Conservation (phyloP, 2,113 vertebrate genomes). For the Psilopsiagon aymara region DNA sequence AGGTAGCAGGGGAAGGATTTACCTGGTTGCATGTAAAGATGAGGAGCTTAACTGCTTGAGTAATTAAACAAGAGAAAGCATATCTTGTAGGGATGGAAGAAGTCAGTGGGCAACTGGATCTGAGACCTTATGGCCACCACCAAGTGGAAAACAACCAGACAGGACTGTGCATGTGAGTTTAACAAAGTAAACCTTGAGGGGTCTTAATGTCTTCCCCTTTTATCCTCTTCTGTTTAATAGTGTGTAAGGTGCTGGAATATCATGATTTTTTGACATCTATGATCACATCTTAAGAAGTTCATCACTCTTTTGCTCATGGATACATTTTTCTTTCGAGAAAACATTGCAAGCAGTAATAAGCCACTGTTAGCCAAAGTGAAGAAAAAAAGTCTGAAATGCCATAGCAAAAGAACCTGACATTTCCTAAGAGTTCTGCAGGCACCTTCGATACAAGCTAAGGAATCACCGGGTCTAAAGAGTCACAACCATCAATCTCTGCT, state of each 20-base stretch:
- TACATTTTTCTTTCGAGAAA: background rate
- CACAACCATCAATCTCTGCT: background rate
- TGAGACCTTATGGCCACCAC: background rate
- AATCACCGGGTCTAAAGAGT: background rate
- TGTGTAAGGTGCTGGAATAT: background rate
- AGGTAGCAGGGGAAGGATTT: background rate
- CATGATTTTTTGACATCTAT: background rate
- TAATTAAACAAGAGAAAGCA: background rate
- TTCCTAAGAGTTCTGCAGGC: background rate
- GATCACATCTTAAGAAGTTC: background rate
- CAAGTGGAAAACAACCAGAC: background rate
- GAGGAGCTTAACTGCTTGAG: background rate
- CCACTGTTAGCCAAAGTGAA: rapidly evolving
- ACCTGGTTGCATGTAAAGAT: background rate
- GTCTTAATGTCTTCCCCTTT: background rate
- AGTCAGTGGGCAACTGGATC: background rate
- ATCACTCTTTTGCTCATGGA: background rate
- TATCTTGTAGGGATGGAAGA: background rate
- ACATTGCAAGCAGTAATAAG: background rate
- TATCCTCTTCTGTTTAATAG: background rate
- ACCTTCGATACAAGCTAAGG: background rate
- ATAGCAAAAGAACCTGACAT: background rate
- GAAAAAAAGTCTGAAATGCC: background rate
- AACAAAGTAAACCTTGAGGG: background rate
- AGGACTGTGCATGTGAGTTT: background rate